phyloP scores from a whole-genome alignment of 2,797 vertebrate genomes.

The Choloepus didactylus region DNA sequence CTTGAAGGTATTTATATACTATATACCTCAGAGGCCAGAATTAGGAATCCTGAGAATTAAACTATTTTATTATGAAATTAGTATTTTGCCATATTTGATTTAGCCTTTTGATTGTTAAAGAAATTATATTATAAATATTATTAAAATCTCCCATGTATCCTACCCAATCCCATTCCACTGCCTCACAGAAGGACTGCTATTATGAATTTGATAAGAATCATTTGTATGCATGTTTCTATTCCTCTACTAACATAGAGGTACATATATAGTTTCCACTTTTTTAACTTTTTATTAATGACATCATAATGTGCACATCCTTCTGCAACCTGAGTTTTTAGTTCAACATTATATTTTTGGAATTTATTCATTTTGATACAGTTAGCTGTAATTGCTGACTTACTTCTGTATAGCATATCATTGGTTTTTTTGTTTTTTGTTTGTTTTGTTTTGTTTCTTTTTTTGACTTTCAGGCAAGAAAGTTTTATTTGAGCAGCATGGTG shows the following conservation, averaged over 20 bases:
- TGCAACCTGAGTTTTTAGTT: constrained; percentile 13
- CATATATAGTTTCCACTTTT: neutral
- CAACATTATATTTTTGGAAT: constrained; percentile 18
- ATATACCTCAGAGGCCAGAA: neutral
- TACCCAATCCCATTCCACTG: neutral
- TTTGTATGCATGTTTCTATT: neutral
- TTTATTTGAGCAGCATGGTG: too few relatives aligned
- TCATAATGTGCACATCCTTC: neutral
- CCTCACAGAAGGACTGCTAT: neutral
- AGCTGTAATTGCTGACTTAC: neutral
- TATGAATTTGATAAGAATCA: neutral
- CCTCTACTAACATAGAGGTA: neutral
- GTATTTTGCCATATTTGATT: neutral
- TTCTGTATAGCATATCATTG: neutral
- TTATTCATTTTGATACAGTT: neutral
- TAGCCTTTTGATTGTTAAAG: constrained; percentile 6
- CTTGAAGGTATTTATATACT: neutral
- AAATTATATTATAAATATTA: neutral
- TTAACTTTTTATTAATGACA: neutral
- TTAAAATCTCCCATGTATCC: neutral
- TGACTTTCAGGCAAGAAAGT: too few relatives aligned
- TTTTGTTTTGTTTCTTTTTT: too few relatives aligned
- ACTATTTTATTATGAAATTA: neutral
- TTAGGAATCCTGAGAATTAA: neutral
- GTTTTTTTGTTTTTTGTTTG: too few relatives aligned